Evolutionary conservation across 2,888 invertebrate species (phyloP).

Genomic region (Drosophila melanosoma): DNA sequence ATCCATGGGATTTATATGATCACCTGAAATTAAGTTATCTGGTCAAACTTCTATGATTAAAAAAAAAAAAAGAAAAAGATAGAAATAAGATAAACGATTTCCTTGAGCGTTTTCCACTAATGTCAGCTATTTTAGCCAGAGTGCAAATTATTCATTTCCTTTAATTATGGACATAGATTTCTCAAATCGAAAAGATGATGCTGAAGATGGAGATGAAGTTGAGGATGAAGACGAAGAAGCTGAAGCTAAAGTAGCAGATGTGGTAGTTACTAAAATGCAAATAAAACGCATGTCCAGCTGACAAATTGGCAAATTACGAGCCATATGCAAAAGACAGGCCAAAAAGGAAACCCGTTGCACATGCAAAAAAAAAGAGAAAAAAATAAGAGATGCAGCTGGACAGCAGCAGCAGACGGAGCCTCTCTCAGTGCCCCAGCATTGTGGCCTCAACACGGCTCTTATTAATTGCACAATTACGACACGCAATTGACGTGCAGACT

Average conservation of each 20-base stretch:
- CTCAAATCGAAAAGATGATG: slow-evolving; percentile 47
- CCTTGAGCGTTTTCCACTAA: slow-evolving; percentile 12
- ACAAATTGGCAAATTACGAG: slow-evolving; percentile 76
- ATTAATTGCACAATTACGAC: slow-evolving; percentile 82
- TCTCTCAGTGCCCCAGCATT: not conserved
- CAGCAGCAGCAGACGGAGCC: not conserved
- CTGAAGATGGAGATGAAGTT: slow-evolving; percentile 5
- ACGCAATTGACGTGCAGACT: slow-evolving; percentile 74
- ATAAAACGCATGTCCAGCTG: slow-evolving; percentile 79
- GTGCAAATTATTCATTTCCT: slow-evolving; percentile 73
- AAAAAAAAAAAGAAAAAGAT: not conserved
- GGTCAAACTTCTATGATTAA: not conserved
- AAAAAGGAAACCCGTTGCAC: slow-evolving; percentile 66
- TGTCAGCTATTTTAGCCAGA: slow-evolving; percentile 37
- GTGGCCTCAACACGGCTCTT: slow-evolving; percentile 38
- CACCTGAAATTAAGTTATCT: not conserved
- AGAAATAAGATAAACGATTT: slow-evolving; percentile 4
- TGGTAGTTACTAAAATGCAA: slow-evolving; percentile 54
- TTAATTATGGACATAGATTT: slow-evolving; percentile 60
- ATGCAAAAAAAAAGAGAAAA: not conserved
- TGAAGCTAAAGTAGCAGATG: slow-evolving; percentile 14
- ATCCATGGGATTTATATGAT: not conserved
- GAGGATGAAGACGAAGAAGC: not conserved
- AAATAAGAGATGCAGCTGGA: not conserved
- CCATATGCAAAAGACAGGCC: slow-evolving; percentile 41